Base-by-base conservation (phyloP, 2,113 vertebrate species). In the Laticauda laticaudata region DNA sequence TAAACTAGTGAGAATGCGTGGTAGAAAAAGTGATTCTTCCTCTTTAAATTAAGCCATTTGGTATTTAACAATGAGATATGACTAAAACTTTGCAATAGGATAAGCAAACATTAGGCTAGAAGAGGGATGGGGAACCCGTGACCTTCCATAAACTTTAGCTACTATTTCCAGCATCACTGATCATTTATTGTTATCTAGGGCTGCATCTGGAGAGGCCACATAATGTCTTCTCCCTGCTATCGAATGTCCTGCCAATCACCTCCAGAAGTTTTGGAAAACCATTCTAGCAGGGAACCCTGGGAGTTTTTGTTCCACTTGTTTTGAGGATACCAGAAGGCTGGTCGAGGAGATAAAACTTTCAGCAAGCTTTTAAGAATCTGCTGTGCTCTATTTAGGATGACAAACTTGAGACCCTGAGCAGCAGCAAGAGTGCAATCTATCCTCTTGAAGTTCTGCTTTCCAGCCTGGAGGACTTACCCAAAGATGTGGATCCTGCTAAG, bases 391-490 rank as follows among this genome's bases (percentile, higher is more conserved):
- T 91, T 4, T 90, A 97, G 97, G 97, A 96, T 88, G 95, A 90
- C 55, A 93, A 93, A 90, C 56, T 87, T 23, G 91, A 48, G 5
- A 39, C 5, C n/a, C 21, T 81, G 12, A 14, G 48, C 1, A 93
- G 87, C 21, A 61, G 23, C 59, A 26, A 39, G 29, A 61, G 86
- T 87, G 97, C 91, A 91, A 95, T 93, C 88, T 98, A 98, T 89
- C 97, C 98, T 91, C 93, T 96, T 1, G 97, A 98, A 14, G 90
- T 95, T 56, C 95, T 99, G 91, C 4, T 98, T 86, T 98, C 98
- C 94, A 98, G 97, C 90, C 81, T 94, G 56, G 94, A 92, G 4
- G 98, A 98, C 87, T 96, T 99, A 39, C 99, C 99, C 15, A 94
- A 98, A 57, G 98, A 97, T 2, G 98, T 99, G 69, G 95, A 99